These are phyloP conservation scores for Cheilosia impressa DNA, from an alignment of 2,888 invertebrate species.

Conservation along the genomic window DNA sequence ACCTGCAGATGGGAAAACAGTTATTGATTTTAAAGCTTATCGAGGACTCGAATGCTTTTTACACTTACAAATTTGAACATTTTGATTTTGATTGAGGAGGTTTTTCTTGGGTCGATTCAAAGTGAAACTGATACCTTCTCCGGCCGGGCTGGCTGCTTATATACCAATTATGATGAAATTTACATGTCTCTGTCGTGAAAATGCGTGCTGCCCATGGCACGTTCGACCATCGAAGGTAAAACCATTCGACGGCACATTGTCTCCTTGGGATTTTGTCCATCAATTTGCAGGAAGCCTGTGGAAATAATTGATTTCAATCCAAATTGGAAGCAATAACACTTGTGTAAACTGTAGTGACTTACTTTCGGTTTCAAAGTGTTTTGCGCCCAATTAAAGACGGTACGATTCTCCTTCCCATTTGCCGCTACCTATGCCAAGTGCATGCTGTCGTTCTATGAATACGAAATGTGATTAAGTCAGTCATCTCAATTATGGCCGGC, in stretches of 20 bases:
- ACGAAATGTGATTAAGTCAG: constrained; percentile 50
- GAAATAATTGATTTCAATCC: constrained; percentile 63
- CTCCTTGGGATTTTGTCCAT: neutral
- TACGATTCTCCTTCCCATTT: constrained; percentile 1
- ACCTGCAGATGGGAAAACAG: constrained; percentile 13
- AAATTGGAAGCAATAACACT: constrained; percentile 32
- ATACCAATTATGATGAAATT: constrained; percentile 16
- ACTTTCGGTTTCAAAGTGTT: constrained; percentile 35
- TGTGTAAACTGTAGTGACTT: constrained; percentile 37
- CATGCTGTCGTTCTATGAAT: constrained; percentile 49
- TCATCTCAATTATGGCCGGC: constrained; percentile 21
- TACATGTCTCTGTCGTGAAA: neutral
- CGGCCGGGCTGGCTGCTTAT: constrained; percentile 20
- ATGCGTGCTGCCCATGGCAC: constrained; percentile 58
- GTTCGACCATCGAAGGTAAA: constrained; percentile 32
- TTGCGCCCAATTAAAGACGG: neutral
- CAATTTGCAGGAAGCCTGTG: constrained; percentile 30
- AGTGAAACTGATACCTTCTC: constrained; percentile 57
- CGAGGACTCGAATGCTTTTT: neutral
- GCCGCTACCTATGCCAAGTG: constrained; percentile 43
- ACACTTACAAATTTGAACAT: constrained; percentile 82
- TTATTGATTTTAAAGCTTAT: neutral
- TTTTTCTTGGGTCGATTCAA: constrained; percentile 26
- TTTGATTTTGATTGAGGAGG: constrained; percentile 74
- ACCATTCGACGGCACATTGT: neutral